phyloP scores from a whole-genome alignment of 2,113 vertebrate species.

The Thymallus thymallus region DNA sequence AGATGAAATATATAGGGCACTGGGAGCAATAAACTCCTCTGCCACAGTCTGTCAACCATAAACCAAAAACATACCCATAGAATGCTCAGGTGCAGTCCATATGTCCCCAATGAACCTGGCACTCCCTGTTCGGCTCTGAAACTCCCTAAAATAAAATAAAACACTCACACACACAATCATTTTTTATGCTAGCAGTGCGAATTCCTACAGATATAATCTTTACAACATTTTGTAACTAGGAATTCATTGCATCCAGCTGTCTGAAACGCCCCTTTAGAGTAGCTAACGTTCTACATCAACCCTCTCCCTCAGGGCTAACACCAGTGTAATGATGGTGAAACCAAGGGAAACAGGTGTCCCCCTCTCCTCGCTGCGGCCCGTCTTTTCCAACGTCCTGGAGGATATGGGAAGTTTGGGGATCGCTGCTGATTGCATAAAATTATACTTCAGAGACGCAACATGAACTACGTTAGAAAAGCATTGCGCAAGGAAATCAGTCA shows the following conservation, averaged over 20 bases:
- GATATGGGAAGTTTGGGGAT: constrained; percentile 53
- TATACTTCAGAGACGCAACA: constrained; percentile 45
- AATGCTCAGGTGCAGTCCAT: constrained; percentile 4
- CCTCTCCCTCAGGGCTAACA: constrained; percentile 49
- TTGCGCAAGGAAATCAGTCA: constrained; percentile 9
- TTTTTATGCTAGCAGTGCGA: constrained; percentile 20
- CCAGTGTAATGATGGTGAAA: constrained; percentile 54
- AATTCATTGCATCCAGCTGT: constrained; percentile 60
- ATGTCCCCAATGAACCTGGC: constrained; percentile 12
- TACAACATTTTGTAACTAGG: constrained; percentile 52
- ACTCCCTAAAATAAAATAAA: neutral
- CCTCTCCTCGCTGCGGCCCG: neutral
- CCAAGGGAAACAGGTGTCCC: constrained; percentile 70
- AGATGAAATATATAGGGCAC: no score
- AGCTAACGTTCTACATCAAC: constrained; percentile 59
- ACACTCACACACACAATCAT: neutral
- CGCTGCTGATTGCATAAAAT: constrained; percentile 60
- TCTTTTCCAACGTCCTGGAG: constrained; percentile 50
- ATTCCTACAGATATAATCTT: constrained; percentile 50
- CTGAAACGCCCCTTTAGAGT: constrained; percentile 45
- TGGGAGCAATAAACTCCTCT: constrained; percentile 6
- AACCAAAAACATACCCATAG: constrained; percentile 18
- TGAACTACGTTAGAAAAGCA: constrained; percentile 38
- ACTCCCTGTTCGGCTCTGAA: constrained; percentile 12
- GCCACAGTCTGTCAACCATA: constrained; percentile 31